These are phyloP conservation scores for Laticauda laticaudata DNA, from an alignment of 2,113 vertebrate species.

Conservation along the genomic window DNA sequence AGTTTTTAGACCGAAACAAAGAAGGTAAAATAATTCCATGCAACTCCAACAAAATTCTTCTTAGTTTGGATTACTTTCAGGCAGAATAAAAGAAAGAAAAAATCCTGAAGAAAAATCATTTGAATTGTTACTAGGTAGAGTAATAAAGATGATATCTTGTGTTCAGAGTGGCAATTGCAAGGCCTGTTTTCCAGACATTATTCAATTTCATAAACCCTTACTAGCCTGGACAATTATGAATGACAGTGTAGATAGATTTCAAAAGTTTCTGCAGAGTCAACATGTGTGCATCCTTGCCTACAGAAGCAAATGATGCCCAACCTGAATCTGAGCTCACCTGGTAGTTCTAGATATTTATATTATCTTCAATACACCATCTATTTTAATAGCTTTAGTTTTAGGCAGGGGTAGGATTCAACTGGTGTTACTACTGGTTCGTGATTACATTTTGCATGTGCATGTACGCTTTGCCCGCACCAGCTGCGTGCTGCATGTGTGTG, in stretches of 20 bases:
- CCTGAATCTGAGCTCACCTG: neutral
- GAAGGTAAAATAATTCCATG: neutral
- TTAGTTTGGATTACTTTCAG: neutral
- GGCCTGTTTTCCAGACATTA: neutral
- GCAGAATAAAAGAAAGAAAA: neutral
- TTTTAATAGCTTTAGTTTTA: neutral
- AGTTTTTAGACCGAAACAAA: neutral
- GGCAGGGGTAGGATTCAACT: too few species aligned
- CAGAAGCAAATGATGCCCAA: neutral
- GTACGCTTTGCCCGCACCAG: too few species aligned
- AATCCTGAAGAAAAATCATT: neutral
- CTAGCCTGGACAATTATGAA: neutral
- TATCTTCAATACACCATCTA: neutral
- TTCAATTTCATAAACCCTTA: neutral
- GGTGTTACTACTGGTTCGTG: too few species aligned
- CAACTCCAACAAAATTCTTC: neutral
- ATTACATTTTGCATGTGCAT: too few species aligned
- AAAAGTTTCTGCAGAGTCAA: neutral
- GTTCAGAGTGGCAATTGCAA: neutral
- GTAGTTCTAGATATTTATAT: neutral
- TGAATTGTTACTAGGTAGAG: neutral
- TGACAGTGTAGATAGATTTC: neutral
- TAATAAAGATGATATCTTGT: neutral
- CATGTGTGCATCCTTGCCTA: neutral
- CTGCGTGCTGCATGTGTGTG: too few species aligned